phyloP scores from a whole-genome alignment of 92 coral and sea anemone genomes.

The Umimayanthus kanabou region DNA sequence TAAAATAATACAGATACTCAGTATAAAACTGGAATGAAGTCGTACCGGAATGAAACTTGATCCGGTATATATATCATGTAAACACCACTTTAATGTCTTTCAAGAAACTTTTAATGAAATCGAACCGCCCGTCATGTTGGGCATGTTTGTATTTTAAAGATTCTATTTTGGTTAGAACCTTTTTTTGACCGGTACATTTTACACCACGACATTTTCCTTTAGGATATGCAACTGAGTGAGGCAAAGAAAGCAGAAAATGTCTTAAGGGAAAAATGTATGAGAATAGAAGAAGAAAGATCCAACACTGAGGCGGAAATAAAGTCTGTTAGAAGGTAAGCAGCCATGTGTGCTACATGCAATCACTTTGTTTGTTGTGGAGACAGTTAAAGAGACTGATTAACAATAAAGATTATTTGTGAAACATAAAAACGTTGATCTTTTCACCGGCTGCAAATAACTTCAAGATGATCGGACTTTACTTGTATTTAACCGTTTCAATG shows the following conservation, averaged over 20 bases:
- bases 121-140: too few relatives aligned
- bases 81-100: too few relatives aligned
- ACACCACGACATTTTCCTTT: not conserved
- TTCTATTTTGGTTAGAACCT: not conserved
- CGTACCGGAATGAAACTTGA: too few relatives aligned
- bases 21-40: too few relatives aligned
- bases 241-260: slow-evolving; percentile 51
- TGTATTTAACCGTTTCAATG: too few relatives aligned
- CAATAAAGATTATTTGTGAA: not conserved
- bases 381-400: not conserved
- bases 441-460: not conserved
- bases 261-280: slow-evolving; percentile 45
- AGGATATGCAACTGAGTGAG: slow-evolving; percentile 47
- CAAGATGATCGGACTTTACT: too few relatives aligned
- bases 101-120: not conserved
- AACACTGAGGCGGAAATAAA: slow-evolving; percentile 65
- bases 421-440: not conserved
- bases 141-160: too few relatives aligned
- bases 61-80: too few relatives aligned
- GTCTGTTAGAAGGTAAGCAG: slow-evolving; percentile 59
- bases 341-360: too few relatives aligned
- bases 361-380: not conserved
- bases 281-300: slow-evolving; percentile 70
- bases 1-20: too few relatives aligned
- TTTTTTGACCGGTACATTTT: not conserved